Percentiles rank a stretch among this genome's conserved stretches.
Evolutionary conservation across 2,113 vertebrate genomes (phyloP).

Genomic region (Atlantisia rogersi): DNA sequence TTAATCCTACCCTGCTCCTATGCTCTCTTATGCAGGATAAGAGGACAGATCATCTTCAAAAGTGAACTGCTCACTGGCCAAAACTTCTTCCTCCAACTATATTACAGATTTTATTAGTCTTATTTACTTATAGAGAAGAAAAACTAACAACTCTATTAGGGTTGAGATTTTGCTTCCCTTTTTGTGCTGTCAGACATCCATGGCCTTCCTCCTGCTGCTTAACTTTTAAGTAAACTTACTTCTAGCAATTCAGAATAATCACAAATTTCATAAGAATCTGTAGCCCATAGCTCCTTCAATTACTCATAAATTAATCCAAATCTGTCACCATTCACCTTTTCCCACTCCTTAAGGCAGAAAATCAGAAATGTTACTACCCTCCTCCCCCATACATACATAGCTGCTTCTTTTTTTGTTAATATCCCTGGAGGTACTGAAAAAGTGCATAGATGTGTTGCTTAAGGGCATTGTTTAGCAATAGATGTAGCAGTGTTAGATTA

Average conservation of each 20-base stretch:
- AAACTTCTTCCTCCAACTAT: neutral
- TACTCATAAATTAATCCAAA: neutral
- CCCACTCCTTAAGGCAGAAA: neutral
- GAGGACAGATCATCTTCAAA: neutral
- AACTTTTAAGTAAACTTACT: neutral
- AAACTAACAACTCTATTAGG: neutral
- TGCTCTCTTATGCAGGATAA: rapidly evolving
- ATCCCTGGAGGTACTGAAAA: too few species aligned
- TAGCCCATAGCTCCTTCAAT: neutral
- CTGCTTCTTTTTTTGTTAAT: neutral
- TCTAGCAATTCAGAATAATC: neutral
- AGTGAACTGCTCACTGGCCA: neutral
- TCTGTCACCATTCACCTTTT: neutral
- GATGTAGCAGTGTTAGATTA: too few species aligned
- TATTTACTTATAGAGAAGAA: neutral
- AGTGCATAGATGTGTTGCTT: too few species aligned
- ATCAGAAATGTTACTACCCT: neutral
- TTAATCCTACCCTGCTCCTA: neutral
- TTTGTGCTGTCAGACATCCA: neutral
- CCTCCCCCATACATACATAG: neutral
- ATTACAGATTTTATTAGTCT: neutral
- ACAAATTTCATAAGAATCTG: neutral
- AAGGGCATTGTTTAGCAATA: too few species aligned
- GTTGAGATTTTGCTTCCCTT: neutral
- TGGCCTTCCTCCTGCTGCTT: neutral